These are phyloP conservation scores for Exocentrus adspersus DNA, from an alignment of 2,888 invertebrate genomes.

Conservation along the genomic window DNA sequence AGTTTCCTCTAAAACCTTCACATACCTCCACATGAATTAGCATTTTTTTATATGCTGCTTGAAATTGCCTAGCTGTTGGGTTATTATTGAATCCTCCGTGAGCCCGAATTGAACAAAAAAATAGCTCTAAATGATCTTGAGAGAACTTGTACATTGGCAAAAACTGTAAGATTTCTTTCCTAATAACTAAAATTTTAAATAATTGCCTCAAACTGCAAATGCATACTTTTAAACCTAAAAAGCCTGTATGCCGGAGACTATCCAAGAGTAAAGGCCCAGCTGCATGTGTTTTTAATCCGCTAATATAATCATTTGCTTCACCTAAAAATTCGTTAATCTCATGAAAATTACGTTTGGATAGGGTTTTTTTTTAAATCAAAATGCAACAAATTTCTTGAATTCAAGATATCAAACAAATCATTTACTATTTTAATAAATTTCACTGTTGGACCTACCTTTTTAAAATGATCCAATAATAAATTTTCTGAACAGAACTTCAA, in stretches of 20 bases:
- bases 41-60: constrained; percentile 14
- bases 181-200: not conserved
- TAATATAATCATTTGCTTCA: not conserved
- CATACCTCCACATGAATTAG: constrained; percentile 3
- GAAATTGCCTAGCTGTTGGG: constrained; percentile 10
- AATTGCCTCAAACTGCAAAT: not conserved
- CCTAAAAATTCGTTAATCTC: not conserved
- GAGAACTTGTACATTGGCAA: not conserved
- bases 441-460: constrained; percentile 37
- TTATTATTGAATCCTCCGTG: constrained; percentile 2
- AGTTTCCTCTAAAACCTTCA: constrained; percentile 14
- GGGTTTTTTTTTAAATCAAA: constrained; percentile 17
- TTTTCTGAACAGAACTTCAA: constrained; percentile 37
- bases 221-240: not conserved
- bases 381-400: constrained; percentile 36
- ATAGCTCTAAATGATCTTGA: not conserved
- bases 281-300: not conserved
- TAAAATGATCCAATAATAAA: constrained; percentile 37
- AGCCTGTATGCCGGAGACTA: not conserved
- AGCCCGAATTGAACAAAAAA: constrained; percentile 3
- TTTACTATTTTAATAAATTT: constrained; percentile 40
- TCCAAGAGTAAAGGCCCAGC: not conserved
- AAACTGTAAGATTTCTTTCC: not conserved
- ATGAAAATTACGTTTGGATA: not conserved
- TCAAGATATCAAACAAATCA: constrained; percentile 46